Base-by-base conservation (phyloP, 2,113 vertebrate genomes). In the Phoenicopterus ruber region DNA sequence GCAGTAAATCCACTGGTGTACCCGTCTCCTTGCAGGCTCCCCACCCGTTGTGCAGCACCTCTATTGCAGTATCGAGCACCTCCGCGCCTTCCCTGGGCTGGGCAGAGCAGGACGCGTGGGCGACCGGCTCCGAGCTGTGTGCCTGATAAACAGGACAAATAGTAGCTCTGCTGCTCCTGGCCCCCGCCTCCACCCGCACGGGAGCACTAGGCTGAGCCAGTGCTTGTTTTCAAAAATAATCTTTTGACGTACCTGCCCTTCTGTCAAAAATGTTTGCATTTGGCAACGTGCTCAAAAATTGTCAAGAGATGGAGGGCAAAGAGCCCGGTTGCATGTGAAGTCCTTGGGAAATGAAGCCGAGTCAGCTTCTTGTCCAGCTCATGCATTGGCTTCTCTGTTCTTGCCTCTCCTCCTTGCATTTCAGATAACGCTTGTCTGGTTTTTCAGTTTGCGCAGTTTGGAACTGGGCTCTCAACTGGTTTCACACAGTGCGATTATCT, bases 41-140 rank as follows among this genome's bases (percentile, higher is more conserved):
- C 7, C 14, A 19, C 4, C 11, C 28, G 31, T 26, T 17, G 42
- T 19, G 42, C 22, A 9, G 6, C 19, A 14, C 24, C 49, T 73
- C 14, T 20, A 0, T 4, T 42, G 46, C 52, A 40, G 82, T 25
- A 6, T 3, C 0, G 2, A n/a, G 52, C 17, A 8, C 11, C 52
- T 54, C 16, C 2, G n/a, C 2, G 5, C 36, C 31, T 31, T 63
- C 13, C 31, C 17, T 17, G 32, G n/a, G 6, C 83, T 13, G 17
- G 55, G 59, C 58, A 47, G n/a, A 40, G 32, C 29, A 8, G 49
- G 49, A 32, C 49, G 8, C 0, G 2, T 13, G n/a, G 82, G 21
- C 5, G 3, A 10, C 19, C 0, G 4, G 22, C 55, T 85, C 63
- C 0, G 13, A 52, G 62, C 62, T 40, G 15, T 14, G 69, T 76